Conservation (phyloP, 2,113 vertebrate species). For the Paracanthobrama guichenoti region DNA sequence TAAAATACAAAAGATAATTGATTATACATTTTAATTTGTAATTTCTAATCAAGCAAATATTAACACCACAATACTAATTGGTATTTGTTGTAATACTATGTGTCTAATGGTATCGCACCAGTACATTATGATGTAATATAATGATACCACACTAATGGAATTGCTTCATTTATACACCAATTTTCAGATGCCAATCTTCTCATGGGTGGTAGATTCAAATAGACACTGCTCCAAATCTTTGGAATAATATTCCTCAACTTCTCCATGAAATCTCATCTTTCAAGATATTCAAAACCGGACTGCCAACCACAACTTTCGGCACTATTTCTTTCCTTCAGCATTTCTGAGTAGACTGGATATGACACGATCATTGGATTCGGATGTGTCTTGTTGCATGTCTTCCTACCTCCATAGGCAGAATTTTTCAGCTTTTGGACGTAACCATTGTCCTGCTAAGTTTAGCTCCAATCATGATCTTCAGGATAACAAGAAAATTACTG, state of each 20-base stretch:
- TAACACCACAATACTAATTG: background rate
- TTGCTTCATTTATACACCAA: too few species aligned
- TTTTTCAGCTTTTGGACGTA: background rate
- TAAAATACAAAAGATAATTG: too few species aligned
- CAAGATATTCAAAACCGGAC: background rate
- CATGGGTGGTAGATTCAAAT: background rate
- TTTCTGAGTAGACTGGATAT: background rate
- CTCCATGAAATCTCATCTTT: background rate
- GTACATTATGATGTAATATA: too few species aligned
- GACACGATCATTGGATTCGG: background rate
- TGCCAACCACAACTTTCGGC: background rate
- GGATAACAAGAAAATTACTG: background rate
- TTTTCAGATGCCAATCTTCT: too few species aligned
- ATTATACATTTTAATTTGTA: too few species aligned
- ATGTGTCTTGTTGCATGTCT: background rate
- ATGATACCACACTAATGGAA: too few species aligned
- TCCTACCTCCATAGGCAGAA: background rate
- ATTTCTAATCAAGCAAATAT: background rate
- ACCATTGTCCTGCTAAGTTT: background rate
- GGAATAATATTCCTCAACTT: background rate
- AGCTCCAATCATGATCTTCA: background rate
- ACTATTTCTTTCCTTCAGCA: background rate
- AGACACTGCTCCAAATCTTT: background rate
- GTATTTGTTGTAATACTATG: too few species aligned
- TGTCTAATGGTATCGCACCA: too few species aligned